phyloP scores from a whole-genome alignment of 2,113 vertebrate species.

The Ploceus nigricollis region DNA sequence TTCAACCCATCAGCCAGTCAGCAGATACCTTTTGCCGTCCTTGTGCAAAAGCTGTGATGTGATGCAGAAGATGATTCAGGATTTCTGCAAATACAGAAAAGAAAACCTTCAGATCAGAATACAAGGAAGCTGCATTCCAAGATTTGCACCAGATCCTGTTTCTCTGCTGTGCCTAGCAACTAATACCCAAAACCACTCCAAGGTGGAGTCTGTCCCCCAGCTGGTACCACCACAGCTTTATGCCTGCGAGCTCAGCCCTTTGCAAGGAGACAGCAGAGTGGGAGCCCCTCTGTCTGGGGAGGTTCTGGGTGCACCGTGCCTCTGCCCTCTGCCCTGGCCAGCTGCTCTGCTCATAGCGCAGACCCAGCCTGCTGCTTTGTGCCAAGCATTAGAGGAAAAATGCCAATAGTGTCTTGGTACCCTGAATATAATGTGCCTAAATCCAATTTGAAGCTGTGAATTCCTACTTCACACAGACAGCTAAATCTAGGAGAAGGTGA shows the following conservation, averaged over 20 bases:
- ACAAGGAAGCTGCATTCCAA: neutral
- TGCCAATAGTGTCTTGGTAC: neutral
- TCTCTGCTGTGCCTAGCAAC: neutral
- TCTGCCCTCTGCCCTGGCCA: neutral
- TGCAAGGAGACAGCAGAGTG: neutral
- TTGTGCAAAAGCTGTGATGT: neutral
- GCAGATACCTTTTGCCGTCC: fast-evolving
- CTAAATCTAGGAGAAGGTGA: neutral
- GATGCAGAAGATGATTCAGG: neutral
- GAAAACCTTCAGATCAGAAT: neutral
- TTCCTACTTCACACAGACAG: neutral
- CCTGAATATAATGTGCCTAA: neutral
- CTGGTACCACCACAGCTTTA: neutral
- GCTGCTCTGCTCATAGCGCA: neutral
- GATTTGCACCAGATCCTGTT: neutral
- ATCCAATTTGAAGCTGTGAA: neutral
- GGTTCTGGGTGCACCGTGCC: neutral
- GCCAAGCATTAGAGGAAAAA: neutral
- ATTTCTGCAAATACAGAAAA: neutral
- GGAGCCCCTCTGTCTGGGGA: neutral
- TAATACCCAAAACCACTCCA: neutral
- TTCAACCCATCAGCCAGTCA: neutral
- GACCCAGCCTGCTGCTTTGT: neutral
- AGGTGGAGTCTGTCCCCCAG: neutral
- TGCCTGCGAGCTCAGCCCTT: neutral